These are phyloP conservation scores for Anoplius nigerrimus DNA, from an alignment of 2,888 invertebrate species.

Conservation along the genomic window DNA sequence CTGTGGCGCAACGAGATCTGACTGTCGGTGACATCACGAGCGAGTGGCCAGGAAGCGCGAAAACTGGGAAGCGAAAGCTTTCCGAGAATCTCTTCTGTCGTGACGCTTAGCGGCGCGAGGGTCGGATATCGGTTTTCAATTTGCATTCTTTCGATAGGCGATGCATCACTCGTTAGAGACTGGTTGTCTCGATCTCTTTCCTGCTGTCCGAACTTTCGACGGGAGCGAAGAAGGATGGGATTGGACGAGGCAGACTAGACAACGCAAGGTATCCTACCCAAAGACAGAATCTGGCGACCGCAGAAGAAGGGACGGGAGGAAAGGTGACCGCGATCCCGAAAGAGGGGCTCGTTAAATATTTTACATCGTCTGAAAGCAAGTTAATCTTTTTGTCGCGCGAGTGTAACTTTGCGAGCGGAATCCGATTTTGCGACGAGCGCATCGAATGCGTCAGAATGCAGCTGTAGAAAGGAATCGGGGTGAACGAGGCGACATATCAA, in stretches of 20 bases:
- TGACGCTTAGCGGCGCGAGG: conserved; percentile 16
- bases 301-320: conserved; percentile 20
- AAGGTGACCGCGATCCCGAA: conserved; percentile 26
- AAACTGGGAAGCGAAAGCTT: too few species aligned
- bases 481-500: neutral
- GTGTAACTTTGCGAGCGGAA: neutral
- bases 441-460: neutral
- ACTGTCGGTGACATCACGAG: too few species aligned
- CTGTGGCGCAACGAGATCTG: too few species aligned
- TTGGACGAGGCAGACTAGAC: neutral
- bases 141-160: conserved; percentile 61
- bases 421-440: conserved; percentile 7
- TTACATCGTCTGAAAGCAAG: conserved; percentile 60
- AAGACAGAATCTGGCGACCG: conserved; percentile 34
- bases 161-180: conserved; percentile 57
- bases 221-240: neutral
- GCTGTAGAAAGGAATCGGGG: conserved; percentile 9
- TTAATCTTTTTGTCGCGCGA: conserved; percentile 44
- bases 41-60: too few species aligned
- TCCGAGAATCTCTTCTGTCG: too few species aligned
- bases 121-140: conserved; percentile 68
- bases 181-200: conserved; percentile 17
- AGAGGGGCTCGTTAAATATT: conserved; percentile 56
- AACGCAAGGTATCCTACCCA: neutral
- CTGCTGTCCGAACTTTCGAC: conserved; percentile 9